Evolutionary conservation across 2,888 invertebrate species (phyloP).

Genomic region (Limenitis camilla): DNA sequence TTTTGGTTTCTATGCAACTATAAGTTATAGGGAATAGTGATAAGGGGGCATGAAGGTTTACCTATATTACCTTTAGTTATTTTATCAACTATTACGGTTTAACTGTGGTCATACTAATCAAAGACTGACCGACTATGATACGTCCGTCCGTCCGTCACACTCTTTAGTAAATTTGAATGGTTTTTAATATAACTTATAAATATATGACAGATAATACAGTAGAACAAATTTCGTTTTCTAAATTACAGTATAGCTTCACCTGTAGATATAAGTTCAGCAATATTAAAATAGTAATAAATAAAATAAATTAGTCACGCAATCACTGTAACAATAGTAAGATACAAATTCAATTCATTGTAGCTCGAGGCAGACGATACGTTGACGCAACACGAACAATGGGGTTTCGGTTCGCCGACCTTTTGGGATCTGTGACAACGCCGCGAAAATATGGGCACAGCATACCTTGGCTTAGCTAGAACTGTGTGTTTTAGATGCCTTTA

Average conservation of each 20-base stretch:
- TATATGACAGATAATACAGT: too few relatives aligned
- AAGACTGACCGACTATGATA: too few relatives aligned
- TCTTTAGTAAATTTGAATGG: too few relatives aligned
- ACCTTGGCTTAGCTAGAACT: slow-evolving; percentile 33
- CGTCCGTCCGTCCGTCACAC: too few relatives aligned
- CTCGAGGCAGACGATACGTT: slow-evolving; percentile 63
- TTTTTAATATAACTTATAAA: too few relatives aligned
- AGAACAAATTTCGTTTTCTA: too few relatives aligned
- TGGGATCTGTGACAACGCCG: slow-evolving; percentile 65
- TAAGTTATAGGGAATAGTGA: too few relatives aligned
- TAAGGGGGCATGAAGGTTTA: too few relatives aligned
- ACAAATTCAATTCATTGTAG: slow-evolving; percentile 63
- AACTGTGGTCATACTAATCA: too few relatives aligned
- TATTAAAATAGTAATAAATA: slow-evolving; percentile 38
- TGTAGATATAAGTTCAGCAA: slow-evolving; percentile 32
- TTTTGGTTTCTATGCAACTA: too few relatives aligned
- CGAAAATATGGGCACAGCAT: slow-evolving; percentile 64
- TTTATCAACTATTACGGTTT: too few relatives aligned
- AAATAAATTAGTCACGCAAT: slow-evolving; percentile 54
- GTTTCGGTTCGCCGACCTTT: slow-evolving; percentile 68
- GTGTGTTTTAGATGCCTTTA: slow-evolving; percentile 32
- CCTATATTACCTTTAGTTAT: too few relatives aligned
- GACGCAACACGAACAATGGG: slow-evolving; percentile 70
- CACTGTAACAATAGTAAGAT: slow-evolving; percentile 55
- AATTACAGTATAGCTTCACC: slow-evolving; percentile 14